Percentiles rank a stretch among this genome's conserved stretches.
Conservation (phyloP, 1,140 invertebrate species). For the Drosophila chauvacae region DNA sequence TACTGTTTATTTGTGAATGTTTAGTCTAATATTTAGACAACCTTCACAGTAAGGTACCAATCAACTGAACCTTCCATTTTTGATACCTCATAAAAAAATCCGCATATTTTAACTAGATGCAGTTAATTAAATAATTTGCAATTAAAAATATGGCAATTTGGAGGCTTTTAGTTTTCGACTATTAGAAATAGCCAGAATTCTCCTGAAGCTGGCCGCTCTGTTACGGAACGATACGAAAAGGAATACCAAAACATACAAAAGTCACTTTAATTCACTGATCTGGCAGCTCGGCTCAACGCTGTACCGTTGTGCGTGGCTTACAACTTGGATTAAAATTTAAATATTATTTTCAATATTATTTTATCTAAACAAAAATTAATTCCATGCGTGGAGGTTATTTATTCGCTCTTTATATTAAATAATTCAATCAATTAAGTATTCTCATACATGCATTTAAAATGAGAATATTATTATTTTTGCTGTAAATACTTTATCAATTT, state of each 20-base stretch:
- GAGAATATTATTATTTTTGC: background rate
- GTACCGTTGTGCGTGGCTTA: background rate
- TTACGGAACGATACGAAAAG: background rate
- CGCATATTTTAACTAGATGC: too few species aligned
- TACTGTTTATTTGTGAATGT: too few species aligned
- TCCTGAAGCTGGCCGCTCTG: accelerated
- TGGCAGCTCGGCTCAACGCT: constrained; percentile 10
- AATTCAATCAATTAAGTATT: too few species aligned
- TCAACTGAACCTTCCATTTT: too few species aligned
- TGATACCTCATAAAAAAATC: too few species aligned
- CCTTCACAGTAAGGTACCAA: too few species aligned
- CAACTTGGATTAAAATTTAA: background rate
- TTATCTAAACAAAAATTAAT: too few species aligned
- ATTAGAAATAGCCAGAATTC: background rate
- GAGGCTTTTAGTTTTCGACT: background rate
- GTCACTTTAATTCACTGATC: background rate
- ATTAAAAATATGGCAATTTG: too few species aligned
- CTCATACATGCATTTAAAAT: background rate
- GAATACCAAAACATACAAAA: constrained; percentile 15
- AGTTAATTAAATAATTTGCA: too few species aligned
- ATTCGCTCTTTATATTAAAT: background rate
- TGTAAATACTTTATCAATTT: background rate
- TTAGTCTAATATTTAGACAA: too few species aligned
- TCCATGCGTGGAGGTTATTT: background rate
- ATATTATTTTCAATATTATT: background rate